Evolutionary conservation across 2,888 invertebrate species (phyloP).

Genomic region (Noctua comes): DNA sequence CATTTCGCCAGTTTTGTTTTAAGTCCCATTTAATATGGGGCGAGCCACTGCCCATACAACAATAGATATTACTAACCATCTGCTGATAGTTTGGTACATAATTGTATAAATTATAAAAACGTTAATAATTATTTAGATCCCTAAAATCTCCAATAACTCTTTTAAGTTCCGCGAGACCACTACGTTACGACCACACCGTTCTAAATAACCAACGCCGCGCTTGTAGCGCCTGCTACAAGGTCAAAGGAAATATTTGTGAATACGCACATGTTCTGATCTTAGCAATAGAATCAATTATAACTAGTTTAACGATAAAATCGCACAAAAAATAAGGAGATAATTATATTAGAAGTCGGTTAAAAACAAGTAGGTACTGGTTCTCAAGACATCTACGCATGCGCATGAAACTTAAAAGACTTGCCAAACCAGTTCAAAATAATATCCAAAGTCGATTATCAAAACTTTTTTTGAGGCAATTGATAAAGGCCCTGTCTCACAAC

Average conservation of each 20-base stretch:
- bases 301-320: background rate
- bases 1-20: no score
- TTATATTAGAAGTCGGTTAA: no score
- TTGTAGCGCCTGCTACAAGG: background rate
- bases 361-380: background rate
- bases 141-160: background rate
- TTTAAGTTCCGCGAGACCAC: background rate
- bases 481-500: background rate
- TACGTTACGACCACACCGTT: no score
- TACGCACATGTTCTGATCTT: background rate
- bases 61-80: no score
- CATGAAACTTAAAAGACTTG: background rate
- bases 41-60: no score
- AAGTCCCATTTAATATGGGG: no score
- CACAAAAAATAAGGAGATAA: background rate
- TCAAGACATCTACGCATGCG: background rate
- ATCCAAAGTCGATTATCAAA: background rate
- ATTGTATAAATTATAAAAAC: background rate
- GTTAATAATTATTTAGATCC: background rate
- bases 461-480: background rate
- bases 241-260: background rate
- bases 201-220: no score
- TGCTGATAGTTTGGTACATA: background rate
- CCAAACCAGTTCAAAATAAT: background rate
- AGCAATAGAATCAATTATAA: background rate